Evolutionary conservation across 1,140 invertebrate genomes (phyloP).

Genomic region (Zaprionus tsacasi): DNA sequence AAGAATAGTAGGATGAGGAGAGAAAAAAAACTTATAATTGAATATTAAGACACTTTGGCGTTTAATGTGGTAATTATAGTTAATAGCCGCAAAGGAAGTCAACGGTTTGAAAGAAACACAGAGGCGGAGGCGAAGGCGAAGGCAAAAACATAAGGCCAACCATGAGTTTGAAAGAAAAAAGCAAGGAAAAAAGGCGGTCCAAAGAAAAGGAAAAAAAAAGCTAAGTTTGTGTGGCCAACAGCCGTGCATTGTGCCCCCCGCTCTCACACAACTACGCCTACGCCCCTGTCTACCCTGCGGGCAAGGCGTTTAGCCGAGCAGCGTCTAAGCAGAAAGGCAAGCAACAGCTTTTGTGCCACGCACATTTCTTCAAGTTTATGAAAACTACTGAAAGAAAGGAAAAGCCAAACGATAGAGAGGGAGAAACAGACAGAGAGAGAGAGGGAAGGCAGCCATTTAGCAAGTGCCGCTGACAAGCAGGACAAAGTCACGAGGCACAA

Average conservation of each 20-base stretch:
- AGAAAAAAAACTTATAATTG: conserved; percentile 71
- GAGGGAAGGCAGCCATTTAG: conserved; percentile 56
- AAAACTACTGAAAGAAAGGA: conserved; percentile 63
- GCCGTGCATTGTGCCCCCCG: conserved; percentile 2
- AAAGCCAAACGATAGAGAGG: conserved; percentile 4
- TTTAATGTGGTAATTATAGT: conserved; percentile 81
- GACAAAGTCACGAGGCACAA: conserved; percentile 31
- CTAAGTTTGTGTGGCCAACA: background rate
- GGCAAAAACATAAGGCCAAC: conserved; percentile 19
- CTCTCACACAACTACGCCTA: background rate
- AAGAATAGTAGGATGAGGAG: conserved; percentile 8
- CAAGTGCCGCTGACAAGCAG: conserved; percentile 46
- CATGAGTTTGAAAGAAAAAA: conserved; percentile 47
- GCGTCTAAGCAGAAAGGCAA: conserved; percentile 71
- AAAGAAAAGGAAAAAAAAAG: background rate
- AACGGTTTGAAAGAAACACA: conserved; percentile 60
- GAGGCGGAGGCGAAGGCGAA: background rate
- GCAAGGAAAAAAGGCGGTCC: background rate
- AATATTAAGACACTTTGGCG: conserved; percentile 81
- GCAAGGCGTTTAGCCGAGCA: conserved; percentile 65
- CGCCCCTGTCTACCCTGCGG: conserved; percentile 42
- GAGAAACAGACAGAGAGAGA: conserved; percentile 17
- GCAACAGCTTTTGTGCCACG: conserved; percentile 46
- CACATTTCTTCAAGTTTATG: conserved; percentile 54
- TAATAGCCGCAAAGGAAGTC: conserved; percentile 69